Base-by-base conservation (phyloP, 2,113 vertebrate genomes). In the Ginglymostoma cirratum region DNA sequence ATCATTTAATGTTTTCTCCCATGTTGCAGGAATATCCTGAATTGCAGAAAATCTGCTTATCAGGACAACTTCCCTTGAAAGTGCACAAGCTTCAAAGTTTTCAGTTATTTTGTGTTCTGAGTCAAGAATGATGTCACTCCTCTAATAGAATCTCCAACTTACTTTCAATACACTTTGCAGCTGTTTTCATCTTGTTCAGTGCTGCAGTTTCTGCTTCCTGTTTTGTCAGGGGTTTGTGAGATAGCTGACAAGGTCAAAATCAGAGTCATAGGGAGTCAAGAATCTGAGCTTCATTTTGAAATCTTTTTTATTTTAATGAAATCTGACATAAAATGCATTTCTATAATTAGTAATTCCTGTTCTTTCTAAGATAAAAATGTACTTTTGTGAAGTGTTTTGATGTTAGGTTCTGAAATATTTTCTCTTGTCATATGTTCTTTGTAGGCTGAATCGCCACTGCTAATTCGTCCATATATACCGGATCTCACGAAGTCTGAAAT, bases 401-500 rank as follows among this genome's bases (percentile, higher is more conserved):
- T 92, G 55, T 34, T 14, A n/a, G 15, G 5, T 92, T 92, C 15
- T 55, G 45, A 52, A 30, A 89, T 89, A 15, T 17, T 3, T 92
- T 17, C 52, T 55, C 12, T 87, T 65, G 30, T 83, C 21, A 6
- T 55, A 5, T 92, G 55, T 92, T 92, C 17, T 30, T 24, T 38
- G 24, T 96, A 99, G 99, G 97, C 97, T 0, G 98, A 99, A 55
- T 97, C 98, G 48, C 97, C 98, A 69, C 98, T 99, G 67, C 96
- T 99, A 96, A 98, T 99, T 76, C 97, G 95, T 23, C 98, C 98
- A 0, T 98, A 98, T 96, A 96, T 99, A 94, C 96, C 97, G 0
- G 80, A 97, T 0, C 67, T 99, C 72, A 99, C 98, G 65, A 96
- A 96, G 96, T 99, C 98, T 0, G 98, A 99, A 96, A 98, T 99